These are phyloP conservation scores for Linnaemya tessellans DNA, from an alignment of 2,888 invertebrate species.

Conservation along the genomic window DNA sequence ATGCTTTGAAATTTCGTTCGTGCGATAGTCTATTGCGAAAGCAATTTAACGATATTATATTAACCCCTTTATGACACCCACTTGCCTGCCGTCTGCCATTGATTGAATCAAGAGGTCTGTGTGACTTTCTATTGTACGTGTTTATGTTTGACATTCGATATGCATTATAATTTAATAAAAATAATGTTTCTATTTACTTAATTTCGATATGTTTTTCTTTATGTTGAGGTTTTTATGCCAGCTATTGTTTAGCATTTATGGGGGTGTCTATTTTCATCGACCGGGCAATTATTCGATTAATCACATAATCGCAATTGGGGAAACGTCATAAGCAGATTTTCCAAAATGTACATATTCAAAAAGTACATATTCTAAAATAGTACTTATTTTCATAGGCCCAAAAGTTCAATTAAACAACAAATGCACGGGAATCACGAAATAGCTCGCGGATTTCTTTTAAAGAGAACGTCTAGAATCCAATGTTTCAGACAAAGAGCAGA, in stretches of 20 bases:
- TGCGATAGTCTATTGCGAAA: conserved; percentile 21
- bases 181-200: conserved; percentile 75
- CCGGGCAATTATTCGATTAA: too few relatives aligned
- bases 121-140: conserved; percentile 74
- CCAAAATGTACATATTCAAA: too few relatives aligned
- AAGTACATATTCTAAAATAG: too few relatives aligned
- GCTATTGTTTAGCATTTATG: conserved; percentile 11
- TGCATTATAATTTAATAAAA: conserved; percentile 82
- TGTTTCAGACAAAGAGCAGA: too few relatives aligned
- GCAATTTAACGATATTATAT: conserved; percentile 18
- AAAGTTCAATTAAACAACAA: too few relatives aligned
- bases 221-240: conserved; percentile 34
- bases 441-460: too few relatives aligned
- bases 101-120: conserved; percentile 35
- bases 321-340: too few relatives aligned
- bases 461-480: too few relatives aligned
- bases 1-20: not conserved
- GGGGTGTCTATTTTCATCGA: too few relatives aligned
- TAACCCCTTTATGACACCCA: conserved; percentile 49
- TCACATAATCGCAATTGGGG: too few relatives aligned
- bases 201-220: not conserved
- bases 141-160: conserved; percentile 77
- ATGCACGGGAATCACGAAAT: too few relatives aligned
- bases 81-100: conserved; percentile 2
- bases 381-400: too few relatives aligned